Percentiles rank a stretch among this genome's conserved stretches.
Conservation (phyloP, 2,797 vertebrate species). For the Microctenopoma stevenorrisi region DNA sequence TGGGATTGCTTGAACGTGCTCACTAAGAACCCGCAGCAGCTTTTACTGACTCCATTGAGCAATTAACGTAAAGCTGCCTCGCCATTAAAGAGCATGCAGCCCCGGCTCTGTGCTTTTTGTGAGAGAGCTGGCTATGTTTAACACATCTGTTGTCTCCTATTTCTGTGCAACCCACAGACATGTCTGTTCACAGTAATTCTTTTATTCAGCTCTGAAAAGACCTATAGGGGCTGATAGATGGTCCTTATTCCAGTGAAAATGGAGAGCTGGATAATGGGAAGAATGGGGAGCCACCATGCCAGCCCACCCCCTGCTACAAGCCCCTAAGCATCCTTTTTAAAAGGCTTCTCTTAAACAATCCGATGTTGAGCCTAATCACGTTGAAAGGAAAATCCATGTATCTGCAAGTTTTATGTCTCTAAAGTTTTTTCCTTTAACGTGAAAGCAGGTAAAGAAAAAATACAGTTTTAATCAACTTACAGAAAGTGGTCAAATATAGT, state of each 20-base stretch:
- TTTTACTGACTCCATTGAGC: conserved; percentile 65
- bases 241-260: conserved; percentile 88
- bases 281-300: conserved; percentile 73
- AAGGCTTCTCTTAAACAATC: conserved; percentile 79
- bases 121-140: conserved; percentile 71
- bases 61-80: conserved; percentile 80
- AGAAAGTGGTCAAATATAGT: neutral
- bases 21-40: conserved; percentile 44
- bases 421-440: conserved; percentile 40
- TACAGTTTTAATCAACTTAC: neutral
- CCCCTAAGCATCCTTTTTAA: conserved; percentile 63
- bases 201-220: conserved; percentile 84
- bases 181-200: conserved; percentile 80
- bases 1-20: conserved; percentile 41
- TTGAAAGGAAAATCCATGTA: conserved; percentile 55
- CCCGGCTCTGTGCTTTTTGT: conserved; percentile 46
- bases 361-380: conserved; percentile 71
- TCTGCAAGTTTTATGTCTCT: conserved; percentile 54
- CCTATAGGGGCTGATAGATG: conserved; percentile 85
- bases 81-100: conserved; percentile 59
- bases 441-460: conserved; percentile 30
- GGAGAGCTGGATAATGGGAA: conserved; percentile 68
- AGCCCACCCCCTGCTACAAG: conserved; percentile 57
- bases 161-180: conserved; percentile 85
- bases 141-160: conserved; percentile 87